Base-by-base conservation (phyloP, 2,888 invertebrate species). In the Drosophila multiciliata region DNA sequence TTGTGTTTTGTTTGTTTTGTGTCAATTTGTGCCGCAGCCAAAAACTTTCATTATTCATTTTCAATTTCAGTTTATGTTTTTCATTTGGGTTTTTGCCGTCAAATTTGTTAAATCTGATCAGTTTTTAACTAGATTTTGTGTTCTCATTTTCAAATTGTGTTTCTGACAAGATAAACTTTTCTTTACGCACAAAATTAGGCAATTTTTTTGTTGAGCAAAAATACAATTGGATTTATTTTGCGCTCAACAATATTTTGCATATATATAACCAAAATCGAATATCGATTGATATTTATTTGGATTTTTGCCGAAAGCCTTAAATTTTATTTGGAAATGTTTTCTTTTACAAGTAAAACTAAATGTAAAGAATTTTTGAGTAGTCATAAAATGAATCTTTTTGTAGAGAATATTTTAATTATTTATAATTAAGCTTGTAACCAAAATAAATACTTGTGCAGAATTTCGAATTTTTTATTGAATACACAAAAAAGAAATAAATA, bases 11-110 rank as follows among this genome's bases (percentile, higher is more conserved):
- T 49, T 20, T 53, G 45, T 32, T 67, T 26, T 61, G 38, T 50
- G 59, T 57, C 35, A 69, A 59, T 64, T 79, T 52, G 49, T 59
- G 68, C 17, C 38, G 29, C 55, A 62, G 26, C 38, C 40, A 48
- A 36, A 15, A 64, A 61, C 58, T 64, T 66, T 55, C 29, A 29
- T 48, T 63, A 60, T 57, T 57, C 40, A 73, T 63, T 69, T 71
- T 60, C 11, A 49, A 0, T 49, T 73, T 50, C n/a, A 15, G 23
- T 23, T 53, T 42, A 15, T 15, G 12, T 20, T 45, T 6, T 7
- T 32, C 35, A 32, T 58, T 33, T 23, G 23, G 38, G 15, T 32
- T 52, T 36, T 23, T 45, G 54, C 11, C 50, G 40, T 62, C 38
- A 66, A 69, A 63, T 66, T 40, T 23, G 26, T 61, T 63, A 35